Evolutionary conservation across 2,888 invertebrate genomes (phyloP), one percentile per base, ranked within the genome.

Genomic region (Acronicta alni): DNA sequence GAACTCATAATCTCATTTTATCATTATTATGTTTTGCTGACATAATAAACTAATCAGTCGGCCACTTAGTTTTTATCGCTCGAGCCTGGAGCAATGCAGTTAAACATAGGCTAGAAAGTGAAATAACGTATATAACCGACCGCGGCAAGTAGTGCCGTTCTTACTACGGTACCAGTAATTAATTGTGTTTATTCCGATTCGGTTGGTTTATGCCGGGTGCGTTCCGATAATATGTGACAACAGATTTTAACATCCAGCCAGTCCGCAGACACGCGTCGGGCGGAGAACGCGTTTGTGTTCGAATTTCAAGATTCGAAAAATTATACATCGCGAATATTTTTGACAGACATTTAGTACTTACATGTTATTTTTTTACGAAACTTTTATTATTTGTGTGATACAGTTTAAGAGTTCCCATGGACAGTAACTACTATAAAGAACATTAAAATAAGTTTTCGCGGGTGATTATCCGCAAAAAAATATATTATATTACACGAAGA

Each of bases 201-300:
- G 83, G 91, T 88, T 84, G 92, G 91, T 79, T 91, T 85, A 89
- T 85, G 85, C 90, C 87, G 86, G n/a, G 91, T 88, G 84, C 88
- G 86, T 86, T 88, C 84, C 87, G 82, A 87, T 87, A 86, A 69
- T 75, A 75, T 84, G 77, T 82, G 83, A 83, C 84, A 81, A 78
- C 81, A 72, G 74, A 83, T 81, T 87, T 85, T 82, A 79, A 76
- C 77, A 81, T 77, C 77, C 72, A 73, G 86, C 84, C 90, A 91
- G 91, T 92, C 80, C 79, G 84, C 81, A 78, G 81, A 74, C 83
- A 80, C 79, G 80, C 81, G 85, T 80, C 81, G 71, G 67, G 76
- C 80, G 77, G 85, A 75, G 80, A 81, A 73, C 84, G 83, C 86
- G 87, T 57, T 64, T 41, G 64, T 73, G 62, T 77, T 78, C 59